Percentiles rank a stretch among this genome's conserved stretches.
Conservation (phyloP, 1,140 invertebrate genomes). For the Drosophila arizonae region DNA sequence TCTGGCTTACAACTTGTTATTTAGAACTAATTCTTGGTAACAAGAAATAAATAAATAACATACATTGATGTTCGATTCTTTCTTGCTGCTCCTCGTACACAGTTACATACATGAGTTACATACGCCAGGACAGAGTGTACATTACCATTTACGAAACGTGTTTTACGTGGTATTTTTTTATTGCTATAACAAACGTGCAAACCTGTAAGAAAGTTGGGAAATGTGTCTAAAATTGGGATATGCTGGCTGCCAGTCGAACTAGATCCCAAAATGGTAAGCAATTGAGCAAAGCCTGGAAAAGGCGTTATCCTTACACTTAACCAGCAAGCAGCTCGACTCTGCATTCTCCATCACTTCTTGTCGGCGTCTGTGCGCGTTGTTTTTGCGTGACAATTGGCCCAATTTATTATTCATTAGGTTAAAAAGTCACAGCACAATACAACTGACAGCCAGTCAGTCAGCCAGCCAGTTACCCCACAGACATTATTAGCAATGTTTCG, state of each 20-base stretch:
- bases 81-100: too few relatives aligned
- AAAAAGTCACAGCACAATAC: slow-evolving; percentile 74
- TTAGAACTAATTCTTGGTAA: too few relatives aligned
- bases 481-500: slow-evolving; percentile 64
- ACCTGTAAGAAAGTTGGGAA: slow-evolving; percentile 29
- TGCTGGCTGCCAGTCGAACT: slow-evolving; percentile 30
- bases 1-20: too few relatives aligned
- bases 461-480: slow-evolving; percentile 37
- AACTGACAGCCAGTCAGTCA: slow-evolving; percentile 77
- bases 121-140: too few relatives aligned
- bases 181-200: neutral
- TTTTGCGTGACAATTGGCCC: slow-evolving; percentile 78
- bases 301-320: slow-evolving; percentile 56
- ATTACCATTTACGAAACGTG: too few relatives aligned
- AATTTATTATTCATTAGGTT: slow-evolving; percentile 81
- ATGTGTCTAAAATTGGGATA: slow-evolving; percentile 72
- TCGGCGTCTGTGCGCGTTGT: slow-evolving; percentile 45
- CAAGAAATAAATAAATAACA: too few relatives aligned
- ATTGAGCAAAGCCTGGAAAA: slow-evolving; percentile 19
- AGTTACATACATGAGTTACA: too few relatives aligned
- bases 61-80: too few relatives aligned
- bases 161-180: neutral
- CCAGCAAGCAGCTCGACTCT: slow-evolving; percentile 4
- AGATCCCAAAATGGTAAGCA: slow-evolving; percentile 9
- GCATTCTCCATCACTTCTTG: neutral